Evolutionary conservation across 2,113 vertebrate species (phyloP).

Genomic region (Panurus biarmicus): DNA sequence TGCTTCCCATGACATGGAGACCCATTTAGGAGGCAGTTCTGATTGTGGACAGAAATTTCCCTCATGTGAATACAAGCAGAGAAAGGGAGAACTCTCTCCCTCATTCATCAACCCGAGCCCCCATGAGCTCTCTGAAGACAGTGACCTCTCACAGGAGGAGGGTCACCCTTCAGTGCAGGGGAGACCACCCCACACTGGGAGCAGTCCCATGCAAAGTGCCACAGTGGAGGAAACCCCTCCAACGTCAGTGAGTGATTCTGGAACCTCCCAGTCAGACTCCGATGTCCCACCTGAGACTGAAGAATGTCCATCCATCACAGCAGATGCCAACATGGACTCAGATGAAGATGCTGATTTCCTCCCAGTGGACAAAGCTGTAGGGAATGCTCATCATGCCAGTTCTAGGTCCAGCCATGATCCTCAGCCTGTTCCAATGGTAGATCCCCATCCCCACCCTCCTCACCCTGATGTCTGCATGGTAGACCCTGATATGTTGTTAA

Average conservation of each 20-base stretch:
- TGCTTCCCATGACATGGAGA: conserved; percentile 70
- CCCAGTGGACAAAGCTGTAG: conserved; percentile 86
- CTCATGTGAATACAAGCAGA: conserved; percentile 75
- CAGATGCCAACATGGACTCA: conserved; percentile 88
- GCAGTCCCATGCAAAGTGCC: conserved; percentile 46
- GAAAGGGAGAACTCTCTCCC: conserved; percentile 87
- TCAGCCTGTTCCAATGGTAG: conserved; percentile 80
- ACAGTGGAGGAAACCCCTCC: conserved; percentile 89
- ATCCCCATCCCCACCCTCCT: conserved; percentile 84
- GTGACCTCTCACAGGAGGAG: conserved; percentile 80
- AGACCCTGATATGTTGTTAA: conserved; percentile 84
- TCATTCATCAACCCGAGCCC: conserved; percentile 92
- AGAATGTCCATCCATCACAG: conserved; percentile 86
- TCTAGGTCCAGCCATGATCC: conserved; percentile 83
- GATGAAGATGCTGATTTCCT: conserved; percentile 93
- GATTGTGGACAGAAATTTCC: conserved; percentile 71
- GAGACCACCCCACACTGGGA: conserved; percentile 55
- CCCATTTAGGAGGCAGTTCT: conserved; percentile 63
- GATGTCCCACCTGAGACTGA: conserved; percentile 88
- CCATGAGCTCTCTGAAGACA: conserved; percentile 81
- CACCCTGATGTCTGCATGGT: conserved; percentile 96
- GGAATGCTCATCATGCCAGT: conserved; percentile 69
- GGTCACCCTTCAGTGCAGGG: conserved; percentile 74
- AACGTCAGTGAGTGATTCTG: conserved; percentile 89
- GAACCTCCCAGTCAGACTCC: conserved; percentile 90